Evolutionary conservation across 1,140 invertebrate species (phyloP).

Genomic region (Hypothenemus hampei): DNA sequence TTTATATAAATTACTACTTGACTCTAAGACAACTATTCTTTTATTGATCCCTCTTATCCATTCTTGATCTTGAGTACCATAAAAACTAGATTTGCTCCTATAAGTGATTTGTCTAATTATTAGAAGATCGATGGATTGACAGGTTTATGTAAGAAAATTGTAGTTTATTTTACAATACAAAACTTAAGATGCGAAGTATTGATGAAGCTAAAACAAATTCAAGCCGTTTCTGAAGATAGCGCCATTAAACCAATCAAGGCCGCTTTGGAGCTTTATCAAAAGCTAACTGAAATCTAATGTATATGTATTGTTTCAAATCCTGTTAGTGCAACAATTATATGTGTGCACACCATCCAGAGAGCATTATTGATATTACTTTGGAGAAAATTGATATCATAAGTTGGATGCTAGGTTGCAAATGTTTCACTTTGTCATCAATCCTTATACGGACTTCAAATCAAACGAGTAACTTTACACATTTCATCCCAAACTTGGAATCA

Average conservation of each 20-base stretch:
- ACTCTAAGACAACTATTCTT: conserved; percentile 1
- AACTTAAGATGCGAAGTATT: conserved; percentile 1
- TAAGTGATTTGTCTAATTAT: conserved; percentile 8
- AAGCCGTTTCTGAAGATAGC: background rate
- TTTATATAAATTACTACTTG: conserved; percentile 10
- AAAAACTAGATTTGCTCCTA: conserved; percentile 3
- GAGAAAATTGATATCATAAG: conserved; percentile 7
- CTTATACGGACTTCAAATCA: background rate
- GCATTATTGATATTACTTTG: too few relatives aligned
- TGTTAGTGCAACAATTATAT: too few relatives aligned
- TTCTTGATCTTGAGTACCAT: conserved; percentile 15
- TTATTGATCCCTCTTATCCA: conserved; percentile 12
- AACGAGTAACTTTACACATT: conserved; percentile 12
- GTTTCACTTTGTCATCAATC: conserved; percentile 19
- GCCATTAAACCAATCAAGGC: too few relatives aligned
- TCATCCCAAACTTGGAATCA: conserved; percentile 15
- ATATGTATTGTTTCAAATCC: background rate
- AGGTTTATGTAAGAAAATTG: background rate
- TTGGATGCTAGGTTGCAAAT: conserved; percentile 12
- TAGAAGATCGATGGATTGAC: background rate
- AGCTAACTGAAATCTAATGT: conserved; percentile 6
- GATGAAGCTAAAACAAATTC: background rate
- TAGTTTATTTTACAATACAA: background rate
- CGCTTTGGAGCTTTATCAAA: conserved; percentile 7
- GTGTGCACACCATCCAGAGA: too few relatives aligned